These are phyloP conservation scores for Neuroscelio doddi DNA, from an alignment of 2,888 invertebrate genomes.

Conservation along the genomic window DNA sequence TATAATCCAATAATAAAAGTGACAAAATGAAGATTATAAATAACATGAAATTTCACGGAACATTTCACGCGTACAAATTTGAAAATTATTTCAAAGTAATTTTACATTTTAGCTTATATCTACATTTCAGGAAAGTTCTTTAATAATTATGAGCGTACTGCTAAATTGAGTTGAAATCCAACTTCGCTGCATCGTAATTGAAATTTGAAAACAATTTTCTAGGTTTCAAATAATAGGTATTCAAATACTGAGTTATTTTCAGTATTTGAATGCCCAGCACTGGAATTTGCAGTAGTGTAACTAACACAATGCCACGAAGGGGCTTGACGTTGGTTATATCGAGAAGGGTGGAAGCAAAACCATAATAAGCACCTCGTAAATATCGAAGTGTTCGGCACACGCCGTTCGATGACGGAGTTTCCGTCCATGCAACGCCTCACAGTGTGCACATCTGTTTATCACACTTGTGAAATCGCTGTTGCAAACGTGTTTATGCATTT, in stretches of 20 bases:
- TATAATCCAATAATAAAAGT: too few relatives aligned
- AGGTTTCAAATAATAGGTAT: slow-evolving; percentile 42
- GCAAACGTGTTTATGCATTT: too few relatives aligned
- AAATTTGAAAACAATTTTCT: slow-evolving; percentile 47
- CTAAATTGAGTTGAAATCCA: slow-evolving; percentile 41
- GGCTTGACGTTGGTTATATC: slow-evolving; percentile 31
- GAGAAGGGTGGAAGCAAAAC: slow-evolving; percentile 34
- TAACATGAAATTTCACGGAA: slow-evolving; percentile 19
- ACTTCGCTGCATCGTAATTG: slow-evolving; percentile 42
- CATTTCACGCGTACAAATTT: slow-evolving; percentile 10
- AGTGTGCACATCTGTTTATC: slow-evolving; percentile 39
- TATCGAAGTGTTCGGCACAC: slow-evolving; percentile 47
- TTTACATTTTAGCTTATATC: slow-evolving; percentile 31
- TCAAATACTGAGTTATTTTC: too few relatives aligned
- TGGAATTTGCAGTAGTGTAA: slow-evolving; percentile 32
- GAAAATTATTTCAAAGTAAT: slow-evolving; percentile 25
- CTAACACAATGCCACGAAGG: slow-evolving; percentile 34
- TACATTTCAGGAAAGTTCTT: slow-evolving; percentile 33
- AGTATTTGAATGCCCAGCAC: too few relatives aligned
- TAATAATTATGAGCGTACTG: slow-evolving; percentile 41
- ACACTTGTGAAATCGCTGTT: slow-evolving; percentile 40
- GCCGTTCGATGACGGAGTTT: slow-evolving; percentile 42
- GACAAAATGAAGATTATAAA: too few relatives aligned
- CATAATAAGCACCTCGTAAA: slow-evolving; percentile 45
- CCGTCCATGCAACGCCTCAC: slow-evolving; percentile 36